phyloP scores from a whole-genome alignment of 2,888 invertebrate species.

The Zhuqinia jingwanae region DNA sequence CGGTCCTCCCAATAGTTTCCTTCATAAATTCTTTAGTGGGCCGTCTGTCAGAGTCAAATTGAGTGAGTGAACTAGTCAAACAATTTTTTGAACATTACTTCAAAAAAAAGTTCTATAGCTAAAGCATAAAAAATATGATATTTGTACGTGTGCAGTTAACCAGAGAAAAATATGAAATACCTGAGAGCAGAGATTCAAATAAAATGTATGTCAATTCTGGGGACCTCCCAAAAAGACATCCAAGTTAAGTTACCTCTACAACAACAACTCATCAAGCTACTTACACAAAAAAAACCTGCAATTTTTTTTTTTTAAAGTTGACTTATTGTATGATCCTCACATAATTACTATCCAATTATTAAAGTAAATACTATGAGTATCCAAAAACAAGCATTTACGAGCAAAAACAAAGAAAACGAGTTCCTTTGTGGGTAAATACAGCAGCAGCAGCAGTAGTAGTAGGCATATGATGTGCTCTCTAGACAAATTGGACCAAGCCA shows the following conservation, averaged over 20 bases:
- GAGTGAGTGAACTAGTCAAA: constrained; percentile 67
- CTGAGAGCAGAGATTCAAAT: constrained; percentile 44
- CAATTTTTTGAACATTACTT: constrained; percentile 37
- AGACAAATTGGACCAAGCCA: no score
- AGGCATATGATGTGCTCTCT: no score
- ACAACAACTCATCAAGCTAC: constrained; percentile 37
- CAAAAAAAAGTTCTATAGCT: no score
- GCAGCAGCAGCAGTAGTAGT: no score
- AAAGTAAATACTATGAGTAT: no score
- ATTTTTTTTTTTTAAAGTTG: constrained; percentile 57
- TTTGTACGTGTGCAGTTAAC: neutral
- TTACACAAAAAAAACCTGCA: constrained; percentile 40
- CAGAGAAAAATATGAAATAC: constrained; percentile 41
- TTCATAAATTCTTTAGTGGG: constrained; percentile 69
- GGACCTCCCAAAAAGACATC: constrained; percentile 66
- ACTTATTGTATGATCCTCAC: constrained; percentile 24
- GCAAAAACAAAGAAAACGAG: no score
- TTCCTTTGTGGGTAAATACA: no score
- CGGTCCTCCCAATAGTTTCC: constrained; percentile 64
- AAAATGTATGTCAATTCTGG: constrained; percentile 60
- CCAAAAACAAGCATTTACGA: no score
- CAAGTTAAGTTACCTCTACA: no score
- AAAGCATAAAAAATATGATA: neutral
- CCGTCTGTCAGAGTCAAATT: constrained; percentile 68
- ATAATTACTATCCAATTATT: constrained; percentile 8